These are phyloP conservation scores for Ecliptopera silaceata DNA, from an alignment of 2,888 invertebrate genomes.

Conservation along the genomic window DNA sequence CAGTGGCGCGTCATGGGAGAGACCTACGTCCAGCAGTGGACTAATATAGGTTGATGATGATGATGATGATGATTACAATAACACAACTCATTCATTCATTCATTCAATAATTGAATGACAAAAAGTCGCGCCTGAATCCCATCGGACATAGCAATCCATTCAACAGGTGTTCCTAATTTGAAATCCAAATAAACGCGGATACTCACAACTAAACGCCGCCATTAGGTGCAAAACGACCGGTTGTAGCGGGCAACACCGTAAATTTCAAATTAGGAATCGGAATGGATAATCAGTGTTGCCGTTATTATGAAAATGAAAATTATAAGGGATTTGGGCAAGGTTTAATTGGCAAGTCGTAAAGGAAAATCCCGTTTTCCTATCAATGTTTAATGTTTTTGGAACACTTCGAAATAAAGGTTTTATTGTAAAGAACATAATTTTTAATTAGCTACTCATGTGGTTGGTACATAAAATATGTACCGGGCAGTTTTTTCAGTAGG, in stretches of 20 bases:
- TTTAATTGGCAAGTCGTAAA: conserved; percentile 21
- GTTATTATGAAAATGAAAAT: conserved; percentile 33
- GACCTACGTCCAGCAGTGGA: too few relatives aligned
- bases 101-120: not conserved
- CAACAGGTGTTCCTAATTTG: conserved; percentile 77
- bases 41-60: too few relatives aligned
- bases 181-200: conserved; percentile 65
- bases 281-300: conserved; percentile 36
- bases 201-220: conserved; percentile 52
- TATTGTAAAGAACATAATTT: not conserved
- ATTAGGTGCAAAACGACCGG: conserved; percentile 47
- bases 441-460: too few relatives aligned
- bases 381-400: conserved; percentile 9
- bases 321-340: conserved; percentile 22
- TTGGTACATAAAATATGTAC: too few relatives aligned
- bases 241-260: conserved; percentile 43
- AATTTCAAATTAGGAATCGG: conserved; percentile 44
- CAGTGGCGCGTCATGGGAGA: too few relatives aligned
- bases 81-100: too few relatives aligned
- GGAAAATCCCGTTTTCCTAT: conserved; percentile 7
- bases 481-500: too few relatives aligned
- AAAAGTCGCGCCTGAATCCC: conserved; percentile 13
- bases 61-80: too few relatives aligned
- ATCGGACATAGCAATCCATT: conserved; percentile 34
- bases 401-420: not conserved